A percentile compares a stretch with the other conserved stretches of the same genome.
Evolutionary conservation across 2,113 vertebrate species (phyloP).

Genomic region (Semicossyphus pulcher): DNA sequence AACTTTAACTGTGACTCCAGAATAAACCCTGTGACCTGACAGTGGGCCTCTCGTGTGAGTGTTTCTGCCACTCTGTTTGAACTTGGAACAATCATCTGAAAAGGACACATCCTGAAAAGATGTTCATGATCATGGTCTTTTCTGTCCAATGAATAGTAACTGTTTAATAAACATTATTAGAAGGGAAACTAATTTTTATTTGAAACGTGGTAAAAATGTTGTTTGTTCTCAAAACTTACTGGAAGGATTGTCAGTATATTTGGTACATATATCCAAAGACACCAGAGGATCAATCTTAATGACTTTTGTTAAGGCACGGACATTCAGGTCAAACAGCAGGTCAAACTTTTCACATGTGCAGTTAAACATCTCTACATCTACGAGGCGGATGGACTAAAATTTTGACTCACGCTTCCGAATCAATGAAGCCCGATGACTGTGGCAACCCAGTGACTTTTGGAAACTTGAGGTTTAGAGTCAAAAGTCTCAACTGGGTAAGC

Average conservation of each 20-base stretch:
- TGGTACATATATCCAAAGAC: not conserved
- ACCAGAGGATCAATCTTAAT: not conserved
- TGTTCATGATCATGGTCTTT: not conserved
- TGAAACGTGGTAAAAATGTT: not conserved
- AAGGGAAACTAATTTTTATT: not conserved
- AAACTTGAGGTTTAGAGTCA: too few relatives aligned
- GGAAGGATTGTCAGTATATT: not conserved
- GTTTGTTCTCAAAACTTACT: too few relatives aligned
- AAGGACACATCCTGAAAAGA: too few relatives aligned
- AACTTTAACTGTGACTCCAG: not conserved
- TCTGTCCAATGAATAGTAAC: not conserved
- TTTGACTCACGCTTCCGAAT: too few relatives aligned
- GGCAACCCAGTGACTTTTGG: too few relatives aligned
- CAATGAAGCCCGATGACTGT: too few relatives aligned
- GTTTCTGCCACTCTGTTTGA: not conserved
- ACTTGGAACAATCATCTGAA: not conserved
- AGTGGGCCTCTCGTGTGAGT: not conserved
- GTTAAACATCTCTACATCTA: not conserved
- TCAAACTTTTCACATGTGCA: not conserved
- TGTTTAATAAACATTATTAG: not conserved
- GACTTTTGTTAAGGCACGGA: not conserved
- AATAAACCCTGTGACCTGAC: constrained; percentile 18
- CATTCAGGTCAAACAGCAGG: not conserved
- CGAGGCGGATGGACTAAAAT: not conserved
- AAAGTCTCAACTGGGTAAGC: too few relatives aligned